phyloP scores from a whole-genome alignment of 64 coral and sea anemone species.

The Pocillopora verrucosa region DNA sequence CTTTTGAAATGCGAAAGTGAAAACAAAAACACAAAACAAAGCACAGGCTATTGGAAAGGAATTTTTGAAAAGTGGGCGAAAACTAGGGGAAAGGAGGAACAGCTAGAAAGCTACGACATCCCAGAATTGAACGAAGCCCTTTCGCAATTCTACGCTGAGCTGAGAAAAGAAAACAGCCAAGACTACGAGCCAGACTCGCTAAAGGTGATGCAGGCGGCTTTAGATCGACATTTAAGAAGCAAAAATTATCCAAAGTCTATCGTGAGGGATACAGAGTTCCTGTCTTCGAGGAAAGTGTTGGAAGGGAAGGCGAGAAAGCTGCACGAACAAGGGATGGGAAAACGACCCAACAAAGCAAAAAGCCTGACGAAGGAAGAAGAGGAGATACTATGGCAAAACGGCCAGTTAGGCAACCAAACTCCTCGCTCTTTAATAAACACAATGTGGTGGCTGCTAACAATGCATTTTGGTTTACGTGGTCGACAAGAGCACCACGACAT shows the following conservation, averaged over 20 bases:
- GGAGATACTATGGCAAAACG: conserved; percentile 20
- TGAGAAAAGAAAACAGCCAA: background rate
- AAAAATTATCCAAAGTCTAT: conserved; percentile 5
- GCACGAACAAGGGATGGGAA: background rate
- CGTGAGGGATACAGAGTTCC: conserved; percentile 13
- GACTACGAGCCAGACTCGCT: background rate
- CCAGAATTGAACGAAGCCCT: background rate
- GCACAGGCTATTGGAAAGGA: background rate
- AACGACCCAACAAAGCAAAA: conserved; percentile 13
- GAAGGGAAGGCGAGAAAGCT: background rate
- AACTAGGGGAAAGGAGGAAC: background rate
- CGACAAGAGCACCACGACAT: conserved; percentile 37
- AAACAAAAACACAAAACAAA: background rate
- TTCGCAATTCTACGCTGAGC: background rate
- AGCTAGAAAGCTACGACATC: background rate
- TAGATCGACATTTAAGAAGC: background rate
- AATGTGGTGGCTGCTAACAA: conserved; percentile 23
- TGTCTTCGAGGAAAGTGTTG: too few species aligned
- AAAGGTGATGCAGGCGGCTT: background rate
- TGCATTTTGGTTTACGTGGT: conserved; percentile 28
- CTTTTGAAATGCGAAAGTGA: background rate
- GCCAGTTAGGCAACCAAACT: background rate
- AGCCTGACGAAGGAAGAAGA: conserved; percentile 11
- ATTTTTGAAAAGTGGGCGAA: background rate
- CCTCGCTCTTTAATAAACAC: conserved; percentile 23